phyloP scores from a whole-genome alignment of 2,797 vertebrate species.

The Eidolon dupreanum region DNA sequence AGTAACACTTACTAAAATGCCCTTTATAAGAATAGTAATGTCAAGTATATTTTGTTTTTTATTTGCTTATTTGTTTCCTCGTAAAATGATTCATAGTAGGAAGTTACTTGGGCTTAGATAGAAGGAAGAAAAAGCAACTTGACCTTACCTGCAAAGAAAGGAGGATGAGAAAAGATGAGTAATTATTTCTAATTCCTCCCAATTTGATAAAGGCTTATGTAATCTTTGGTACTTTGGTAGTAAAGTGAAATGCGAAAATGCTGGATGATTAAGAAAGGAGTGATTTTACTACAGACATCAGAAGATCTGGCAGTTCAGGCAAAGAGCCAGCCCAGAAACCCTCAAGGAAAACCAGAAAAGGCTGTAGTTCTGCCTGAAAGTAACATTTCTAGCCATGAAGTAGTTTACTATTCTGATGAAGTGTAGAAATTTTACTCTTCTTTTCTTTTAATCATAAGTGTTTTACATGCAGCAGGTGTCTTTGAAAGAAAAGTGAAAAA shows the following conservation, averaged over 20 bases:
- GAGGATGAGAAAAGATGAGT: not conserved
- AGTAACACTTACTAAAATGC: not conserved
- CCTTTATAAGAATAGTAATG: not conserved
- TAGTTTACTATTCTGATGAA: not conserved
- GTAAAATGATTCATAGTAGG: not conserved
- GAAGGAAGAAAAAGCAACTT: not conserved
- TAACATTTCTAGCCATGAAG: not conserved
- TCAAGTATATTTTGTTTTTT: not conserved
- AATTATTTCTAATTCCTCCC: not conserved
- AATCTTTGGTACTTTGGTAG: not conserved
- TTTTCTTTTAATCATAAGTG: not conserved
- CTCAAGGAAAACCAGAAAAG: not conserved
- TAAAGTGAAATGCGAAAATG: not conserved
- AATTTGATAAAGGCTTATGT: not conserved
- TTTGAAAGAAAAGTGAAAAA: not conserved
- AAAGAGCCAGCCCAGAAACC: not conserved
- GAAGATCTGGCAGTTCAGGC: not conserved
- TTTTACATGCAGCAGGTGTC: not conserved
- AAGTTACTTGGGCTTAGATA: not conserved
- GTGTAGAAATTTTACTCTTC: not conserved
- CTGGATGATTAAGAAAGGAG: not conserved
- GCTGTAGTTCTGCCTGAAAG: not conserved
- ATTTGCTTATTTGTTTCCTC: not conserved
- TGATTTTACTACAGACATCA: not conserved
- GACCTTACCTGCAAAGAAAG: not conserved